These are phyloP conservation scores for Lagocephalus sceleratus DNA, from an alignment of 2,797 vertebrate species.

Conservation along the genomic window DNA sequence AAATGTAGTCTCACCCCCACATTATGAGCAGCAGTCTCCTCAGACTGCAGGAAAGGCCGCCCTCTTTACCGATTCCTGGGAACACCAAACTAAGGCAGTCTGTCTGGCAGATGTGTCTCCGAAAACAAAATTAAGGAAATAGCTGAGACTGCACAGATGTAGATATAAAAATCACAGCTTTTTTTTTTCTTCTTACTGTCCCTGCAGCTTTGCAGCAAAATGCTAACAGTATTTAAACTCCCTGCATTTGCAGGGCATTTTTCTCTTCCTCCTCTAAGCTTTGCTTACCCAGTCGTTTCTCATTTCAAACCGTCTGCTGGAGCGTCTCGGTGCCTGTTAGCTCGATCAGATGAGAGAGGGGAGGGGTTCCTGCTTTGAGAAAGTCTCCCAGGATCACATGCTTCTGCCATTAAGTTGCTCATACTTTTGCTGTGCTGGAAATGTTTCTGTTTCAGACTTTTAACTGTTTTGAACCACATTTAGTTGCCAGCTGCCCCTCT, in stretches of 20 bases:
- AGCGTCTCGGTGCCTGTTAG: conserved; percentile 42
- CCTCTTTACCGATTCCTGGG: conserved; percentile 33
- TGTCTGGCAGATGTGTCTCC: conserved; percentile 62
- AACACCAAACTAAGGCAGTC: conserved; percentile 43
- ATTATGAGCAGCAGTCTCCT: conserved; percentile 12
- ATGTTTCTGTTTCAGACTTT: conserved; percentile 17
- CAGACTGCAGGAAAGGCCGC: conserved; percentile 13
- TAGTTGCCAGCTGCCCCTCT: conserved; percentile 10
- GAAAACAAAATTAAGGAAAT: conserved; percentile 56
- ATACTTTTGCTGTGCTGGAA: conserved; percentile 42
- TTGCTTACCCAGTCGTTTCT: not conserved
- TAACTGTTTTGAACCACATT: conserved; percentile 7
- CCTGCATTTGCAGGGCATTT: conserved; percentile 7
- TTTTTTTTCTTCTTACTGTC: not conserved
- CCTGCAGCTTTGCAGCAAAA: conserved; percentile 18
- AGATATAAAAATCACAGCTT: conserved; percentile 19
- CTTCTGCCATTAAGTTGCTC: conserved; percentile 64
- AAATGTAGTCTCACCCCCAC: conserved; percentile 17
- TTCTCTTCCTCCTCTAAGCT: not conserved
- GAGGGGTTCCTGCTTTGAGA: conserved; percentile 33
- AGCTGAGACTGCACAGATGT: conserved; percentile 25
- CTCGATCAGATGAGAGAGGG: conserved; percentile 45
- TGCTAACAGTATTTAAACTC: conserved; percentile 32
- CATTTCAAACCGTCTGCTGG: conserved; percentile 15
- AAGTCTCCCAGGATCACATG: conserved; percentile 64